Percentiles rank a stretch among this genome's conserved stretches.
Evolutionary conservation across 2,888 invertebrate species (phyloP).

Genomic region (Parnassius smintheus): DNA sequence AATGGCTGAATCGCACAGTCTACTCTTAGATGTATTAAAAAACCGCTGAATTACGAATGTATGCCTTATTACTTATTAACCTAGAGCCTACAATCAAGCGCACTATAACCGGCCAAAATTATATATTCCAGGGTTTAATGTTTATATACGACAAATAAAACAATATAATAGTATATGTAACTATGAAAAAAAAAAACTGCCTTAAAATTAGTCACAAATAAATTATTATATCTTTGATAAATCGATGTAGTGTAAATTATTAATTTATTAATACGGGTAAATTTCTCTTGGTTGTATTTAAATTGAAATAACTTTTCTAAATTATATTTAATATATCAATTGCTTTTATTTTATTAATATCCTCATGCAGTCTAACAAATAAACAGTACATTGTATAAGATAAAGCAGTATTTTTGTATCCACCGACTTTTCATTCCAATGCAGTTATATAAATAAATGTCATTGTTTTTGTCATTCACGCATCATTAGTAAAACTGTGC

Average conservation of each 20-base stretch:
- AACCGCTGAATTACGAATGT: constrained; percentile 25
- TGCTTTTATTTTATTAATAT: no score
- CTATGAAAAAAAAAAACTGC: neutral
- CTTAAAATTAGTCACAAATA: constrained; percentile 43
- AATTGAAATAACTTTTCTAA: no score
- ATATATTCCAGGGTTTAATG: neutral
- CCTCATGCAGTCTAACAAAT: neutral
- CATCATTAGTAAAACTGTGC: constrained; percentile 47
- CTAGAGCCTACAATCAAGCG: constrained; percentile 26
- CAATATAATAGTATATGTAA: no score
- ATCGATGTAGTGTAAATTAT: constrained; percentile 30
- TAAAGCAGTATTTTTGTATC: constrained; percentile 53
- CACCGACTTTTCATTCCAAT: constrained; percentile 57
- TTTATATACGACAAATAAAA: no score
- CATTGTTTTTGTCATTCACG: neutral
- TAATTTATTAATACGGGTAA: constrained; percentile 41
- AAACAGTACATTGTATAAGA: constrained; percentile 1
- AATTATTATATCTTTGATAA: constrained; percentile 25
- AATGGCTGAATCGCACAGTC: constrained; percentile 94
- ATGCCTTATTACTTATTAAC: constrained; percentile 34
- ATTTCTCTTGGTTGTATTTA: neutral
- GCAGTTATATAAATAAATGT: neutral
- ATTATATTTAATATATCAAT: constrained; percentile 17
- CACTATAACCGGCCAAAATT: constrained; percentile 23
- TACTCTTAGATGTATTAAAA: constrained; percentile 83